phyloP scores from a whole-genome alignment of 2,113 vertebrate species.

The Pygathrix nemaeus region DNA sequence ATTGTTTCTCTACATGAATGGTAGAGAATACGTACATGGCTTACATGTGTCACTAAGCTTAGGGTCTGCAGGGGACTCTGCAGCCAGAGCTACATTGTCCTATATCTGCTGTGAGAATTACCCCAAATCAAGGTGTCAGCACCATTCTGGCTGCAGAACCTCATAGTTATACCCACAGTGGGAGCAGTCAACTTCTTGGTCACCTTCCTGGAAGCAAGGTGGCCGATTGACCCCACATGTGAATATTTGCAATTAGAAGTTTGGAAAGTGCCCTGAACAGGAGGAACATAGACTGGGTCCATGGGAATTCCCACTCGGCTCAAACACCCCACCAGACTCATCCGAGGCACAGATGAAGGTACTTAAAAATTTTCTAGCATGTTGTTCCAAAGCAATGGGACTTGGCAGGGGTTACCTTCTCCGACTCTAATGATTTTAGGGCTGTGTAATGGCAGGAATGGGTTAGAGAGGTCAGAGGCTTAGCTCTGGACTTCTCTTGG shows the following conservation, averaged over 20 bases:
- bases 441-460: background rate
- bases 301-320: background rate
- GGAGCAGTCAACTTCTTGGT: background rate
- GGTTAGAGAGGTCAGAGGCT: background rate
- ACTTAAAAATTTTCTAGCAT: background rate
- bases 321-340: fast-evolving
- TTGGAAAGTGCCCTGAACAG: background rate
- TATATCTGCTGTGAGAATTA: background rate
- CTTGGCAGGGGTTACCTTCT: no score
- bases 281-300: fast-evolving
- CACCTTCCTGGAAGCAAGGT: background rate
- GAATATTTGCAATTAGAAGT: background rate
- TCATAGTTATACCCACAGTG: background rate
- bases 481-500: background rate
- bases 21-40: no score
- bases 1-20: background rate
- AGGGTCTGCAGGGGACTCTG: background rate
- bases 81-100: background rate
- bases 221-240: background rate
- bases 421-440: background rate
- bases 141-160: background rate
- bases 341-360: fast-evolving
- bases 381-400: background rate
- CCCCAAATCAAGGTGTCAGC: background rate
- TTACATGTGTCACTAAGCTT: background rate